phyloP scores from a whole-genome alignment of 2,797 vertebrate genomes.

The Melanotaenia boesemani region DNA sequence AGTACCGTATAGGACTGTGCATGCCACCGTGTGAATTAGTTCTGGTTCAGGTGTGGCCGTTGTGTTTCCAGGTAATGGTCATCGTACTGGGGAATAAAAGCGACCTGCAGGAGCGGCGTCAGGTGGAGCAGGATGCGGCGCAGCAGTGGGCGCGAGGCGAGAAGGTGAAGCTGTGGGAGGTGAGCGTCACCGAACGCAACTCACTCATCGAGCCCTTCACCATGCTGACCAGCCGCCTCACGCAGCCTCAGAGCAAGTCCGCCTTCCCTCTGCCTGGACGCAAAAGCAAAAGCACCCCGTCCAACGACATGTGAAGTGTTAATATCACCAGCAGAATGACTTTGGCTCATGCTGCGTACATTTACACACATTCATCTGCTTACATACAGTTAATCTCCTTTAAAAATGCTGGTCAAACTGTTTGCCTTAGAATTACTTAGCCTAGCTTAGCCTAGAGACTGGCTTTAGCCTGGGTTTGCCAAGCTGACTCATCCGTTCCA shows the following conservation, averaged over 20 bases:
- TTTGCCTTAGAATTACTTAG: too few species aligned
- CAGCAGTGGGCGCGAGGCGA: constrained; percentile 93
- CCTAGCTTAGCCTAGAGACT: too few species aligned
- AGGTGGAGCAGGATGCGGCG: constrained; percentile 91
- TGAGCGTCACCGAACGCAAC: constrained; percentile 89
- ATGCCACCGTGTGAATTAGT: too few species aligned
- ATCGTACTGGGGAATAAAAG: constrained; percentile 94
- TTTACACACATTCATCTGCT: too few species aligned
- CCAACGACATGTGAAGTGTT: constrained; percentile 82
- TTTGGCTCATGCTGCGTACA: too few species aligned
- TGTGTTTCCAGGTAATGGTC: constrained; percentile 86
- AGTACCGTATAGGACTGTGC: too few species aligned
- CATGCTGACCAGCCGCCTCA: constrained; percentile 92
- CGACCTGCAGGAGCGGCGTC: constrained; percentile 89
- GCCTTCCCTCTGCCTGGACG: constrained; percentile 93
- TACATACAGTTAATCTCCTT: too few species aligned
- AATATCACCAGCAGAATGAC: constrained; percentile 1
- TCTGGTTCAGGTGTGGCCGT: background rate
- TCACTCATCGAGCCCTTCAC: constrained; percentile 95
- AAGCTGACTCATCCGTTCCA: background rate
- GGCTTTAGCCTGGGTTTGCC: too few species aligned
- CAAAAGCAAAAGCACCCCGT: constrained; percentile 90
- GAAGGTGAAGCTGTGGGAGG: constrained; percentile 96
- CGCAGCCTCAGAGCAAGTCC: constrained; percentile 95
- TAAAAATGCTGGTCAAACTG: too few species aligned